Evolutionary conservation across 2,888 invertebrate genomes (phyloP), one percentile per base, ranked within the genome.

Genomic region (Lypha dubia): DNA sequence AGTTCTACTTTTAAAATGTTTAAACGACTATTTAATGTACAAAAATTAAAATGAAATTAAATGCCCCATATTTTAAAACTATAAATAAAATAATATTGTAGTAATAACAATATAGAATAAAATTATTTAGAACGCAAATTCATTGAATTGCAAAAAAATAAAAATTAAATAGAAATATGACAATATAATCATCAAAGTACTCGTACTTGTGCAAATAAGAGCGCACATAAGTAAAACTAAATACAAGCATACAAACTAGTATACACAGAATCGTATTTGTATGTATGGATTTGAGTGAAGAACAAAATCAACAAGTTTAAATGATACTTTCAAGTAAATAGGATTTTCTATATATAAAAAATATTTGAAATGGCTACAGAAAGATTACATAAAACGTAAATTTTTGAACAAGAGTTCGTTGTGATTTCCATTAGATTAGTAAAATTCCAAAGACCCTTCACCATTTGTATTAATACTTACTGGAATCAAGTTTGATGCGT

Each of bases 71-170:
- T 46, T 32, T n/a, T 53, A 28, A 32, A 20, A 17, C 15, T 67
- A 44, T 22, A 74, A 44, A 35, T 68, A 56, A 46, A 38, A 46
- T 56, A 62, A 53, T 58, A 49, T 38, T 44, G 11, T 53, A 22
- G 22, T 51, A 60, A 51, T 44, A 71, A 53, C 15, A 71, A 63
- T 51, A 22, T 32, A 51, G 11, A 35, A 76, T 68, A 56, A 65
- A 77, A 77, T 67, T 68, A 71, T 81, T 79, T 87, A 87, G 87
- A 90, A 89, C 89, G 89, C 89, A 90, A 90, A 90, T 90, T 89
- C 89, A 90, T 90, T 89, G 89, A 89, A 89, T 89, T 89, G 88
- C 88, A 87, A 89, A 89, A 89, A 89, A 88, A 89, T 89, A 49
- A 46, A n/a, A 90, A 88, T 90, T 88, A 88, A 88, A n/a, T 24